Evolutionary conservation across 2,797 vertebrate genomes (phyloP).

Genomic region (Chaetophractus vellerosus): DNA sequence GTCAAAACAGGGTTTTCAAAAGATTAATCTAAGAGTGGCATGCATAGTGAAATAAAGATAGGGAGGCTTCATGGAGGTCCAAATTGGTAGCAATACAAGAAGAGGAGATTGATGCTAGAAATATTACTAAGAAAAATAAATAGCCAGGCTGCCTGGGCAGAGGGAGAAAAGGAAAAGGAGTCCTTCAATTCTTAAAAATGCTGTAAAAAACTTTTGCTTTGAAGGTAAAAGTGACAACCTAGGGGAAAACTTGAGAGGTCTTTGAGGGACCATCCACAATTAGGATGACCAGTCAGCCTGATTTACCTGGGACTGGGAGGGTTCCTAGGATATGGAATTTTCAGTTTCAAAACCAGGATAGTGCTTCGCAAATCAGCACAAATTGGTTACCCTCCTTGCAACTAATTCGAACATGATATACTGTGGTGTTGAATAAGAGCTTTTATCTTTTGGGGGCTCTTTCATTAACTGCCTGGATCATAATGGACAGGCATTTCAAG

Average conservation of each 20-base stretch:
- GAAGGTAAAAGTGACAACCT: slow-evolving; percentile 15
- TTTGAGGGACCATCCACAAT: background rate
- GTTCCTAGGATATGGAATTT: background rate
- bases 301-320: background rate
- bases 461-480: slow-evolving; percentile 15
- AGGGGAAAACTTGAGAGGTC: background rate
- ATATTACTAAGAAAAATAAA: slow-evolving; percentile 54
- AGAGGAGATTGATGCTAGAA: background rate
- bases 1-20: slow-evolving; percentile 11
- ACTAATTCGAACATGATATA: background rate
- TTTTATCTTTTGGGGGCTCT: background rate
- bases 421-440: background rate
- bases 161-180: slow-evolving; percentile 1
- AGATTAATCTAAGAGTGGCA: background rate
- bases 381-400: background rate
- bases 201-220: slow-evolving; percentile 29
- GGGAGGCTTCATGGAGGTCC: background rate
- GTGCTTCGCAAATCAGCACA: background rate
- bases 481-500: slow-evolving; percentile 57
- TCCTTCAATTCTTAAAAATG: slow-evolving; percentile 36
- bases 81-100: slow-evolving; percentile 21
- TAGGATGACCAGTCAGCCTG: background rate
- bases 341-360: background rate
- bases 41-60: background rate
- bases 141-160: background rate